Conservation (phyloP, 2,797 vertebrate genomes). For the Botia kubotai region DNA sequence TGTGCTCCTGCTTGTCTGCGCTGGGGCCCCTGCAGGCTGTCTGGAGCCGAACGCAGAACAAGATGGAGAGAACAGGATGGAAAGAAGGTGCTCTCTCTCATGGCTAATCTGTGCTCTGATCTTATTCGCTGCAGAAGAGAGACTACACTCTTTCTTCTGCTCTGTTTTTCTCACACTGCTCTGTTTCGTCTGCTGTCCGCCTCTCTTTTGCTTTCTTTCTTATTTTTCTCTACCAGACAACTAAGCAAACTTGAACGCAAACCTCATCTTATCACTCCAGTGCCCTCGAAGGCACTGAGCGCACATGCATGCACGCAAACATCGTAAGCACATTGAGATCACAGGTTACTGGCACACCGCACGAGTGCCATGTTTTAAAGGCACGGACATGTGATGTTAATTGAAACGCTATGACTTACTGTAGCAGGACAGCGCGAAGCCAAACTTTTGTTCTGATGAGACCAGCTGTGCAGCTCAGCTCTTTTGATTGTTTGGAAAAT, state of each 20-base stretch:
- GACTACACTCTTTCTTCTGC: conserved; percentile 71
- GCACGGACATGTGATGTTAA: conserved; percentile 15
- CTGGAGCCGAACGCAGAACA: conserved; percentile 68
- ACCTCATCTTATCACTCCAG: conserved; percentile 67
- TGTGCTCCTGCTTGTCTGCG: conserved; percentile 76
- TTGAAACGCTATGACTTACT: background rate
- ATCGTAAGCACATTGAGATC: background rate
- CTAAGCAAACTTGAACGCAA: conserved; percentile 39
- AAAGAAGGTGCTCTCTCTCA: conserved; percentile 67
- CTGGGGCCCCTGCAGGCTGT: conserved; percentile 80
- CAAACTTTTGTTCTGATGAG: background rate
- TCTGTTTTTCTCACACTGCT: background rate
- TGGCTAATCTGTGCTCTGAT: conserved; percentile 76
- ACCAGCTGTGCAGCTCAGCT: background rate
- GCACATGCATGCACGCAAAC: conserved; percentile 34
- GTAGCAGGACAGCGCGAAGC: background rate
- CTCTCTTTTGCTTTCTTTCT: conserved; percentile 5
- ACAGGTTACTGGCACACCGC: background rate
- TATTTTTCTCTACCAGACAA: conserved; percentile 29
- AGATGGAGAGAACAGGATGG: conserved; percentile 69
- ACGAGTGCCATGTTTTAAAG: background rate
- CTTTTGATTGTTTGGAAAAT: background rate
- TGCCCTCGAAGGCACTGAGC: conserved; percentile 58
- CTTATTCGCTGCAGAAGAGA: conserved; percentile 76
- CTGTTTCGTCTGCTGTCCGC: background rate